phyloP scores from a whole-genome alignment of 2,113 vertebrate genomes.

The Aegithalos caudatus region DNA sequence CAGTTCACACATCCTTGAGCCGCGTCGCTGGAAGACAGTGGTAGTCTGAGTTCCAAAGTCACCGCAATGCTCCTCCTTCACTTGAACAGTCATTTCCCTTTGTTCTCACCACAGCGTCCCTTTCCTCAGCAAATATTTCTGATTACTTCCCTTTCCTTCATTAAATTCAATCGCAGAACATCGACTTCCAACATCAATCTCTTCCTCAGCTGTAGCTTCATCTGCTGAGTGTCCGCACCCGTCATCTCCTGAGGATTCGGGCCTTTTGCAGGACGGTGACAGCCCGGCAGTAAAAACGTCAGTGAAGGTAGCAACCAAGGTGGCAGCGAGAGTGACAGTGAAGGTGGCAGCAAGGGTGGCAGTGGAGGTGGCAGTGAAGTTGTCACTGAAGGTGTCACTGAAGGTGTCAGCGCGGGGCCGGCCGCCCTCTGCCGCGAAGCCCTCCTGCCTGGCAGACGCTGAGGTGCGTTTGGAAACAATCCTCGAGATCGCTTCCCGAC shows the following conservation, averaged over 20 bases:
- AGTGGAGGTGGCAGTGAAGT: too few relatives aligned
- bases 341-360: neutral
- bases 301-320: fast-evolving
- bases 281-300: neutral
- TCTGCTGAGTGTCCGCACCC: fast-evolving
- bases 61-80: neutral
- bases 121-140: neutral
- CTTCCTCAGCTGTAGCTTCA: neutral
- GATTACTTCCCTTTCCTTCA: neutral
- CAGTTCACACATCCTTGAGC: neutral
- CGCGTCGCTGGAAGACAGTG: fast-evolving
- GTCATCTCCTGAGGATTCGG: fast-evolving
- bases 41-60: neutral
- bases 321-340: fast-evolving
- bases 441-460: neutral
- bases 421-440: neutral
- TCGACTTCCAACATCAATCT: fast-evolving
- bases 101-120: too few relatives aligned
- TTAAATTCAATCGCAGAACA: neutral
- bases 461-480: neutral
- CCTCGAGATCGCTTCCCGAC: neutral
- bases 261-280: neutral
- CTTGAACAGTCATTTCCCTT: neutral
- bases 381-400: neutral
- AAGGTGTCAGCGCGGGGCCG: neutral